Evolutionary conservation across 2,797 vertebrate genomes (phyloP).

Genomic region (Pitangus sulphuratus): DNA sequence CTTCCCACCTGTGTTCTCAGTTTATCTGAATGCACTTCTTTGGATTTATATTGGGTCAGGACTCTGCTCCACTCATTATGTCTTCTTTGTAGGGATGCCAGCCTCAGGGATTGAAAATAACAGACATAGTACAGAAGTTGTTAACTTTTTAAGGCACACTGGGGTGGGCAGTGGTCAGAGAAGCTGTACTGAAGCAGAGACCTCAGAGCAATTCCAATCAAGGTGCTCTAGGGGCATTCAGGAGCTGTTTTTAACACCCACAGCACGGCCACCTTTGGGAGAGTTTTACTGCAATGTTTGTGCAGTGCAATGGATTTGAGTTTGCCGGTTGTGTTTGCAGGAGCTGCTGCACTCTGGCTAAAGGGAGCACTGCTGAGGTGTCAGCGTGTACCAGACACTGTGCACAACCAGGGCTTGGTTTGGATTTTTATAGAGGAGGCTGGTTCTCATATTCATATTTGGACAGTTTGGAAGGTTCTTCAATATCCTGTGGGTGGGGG

Average conservation of each 20-base stretch:
- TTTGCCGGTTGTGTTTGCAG: neutral
- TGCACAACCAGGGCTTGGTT: neutral
- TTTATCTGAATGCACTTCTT: neutral
- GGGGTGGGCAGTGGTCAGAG: neutral
- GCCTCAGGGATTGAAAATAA: neutral
- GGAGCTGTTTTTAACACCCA: neutral
- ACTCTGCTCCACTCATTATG: neutral
- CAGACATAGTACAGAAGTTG: neutral
- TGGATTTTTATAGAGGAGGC: neutral
- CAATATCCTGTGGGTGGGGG: neutral
- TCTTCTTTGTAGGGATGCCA: neutral
- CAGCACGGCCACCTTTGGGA: neutral
- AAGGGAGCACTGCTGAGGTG: neutral
- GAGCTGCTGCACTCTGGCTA: neutral
- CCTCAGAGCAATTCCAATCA: fast-evolving
- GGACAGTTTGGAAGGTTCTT: neutral
- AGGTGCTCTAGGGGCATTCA: neutral
- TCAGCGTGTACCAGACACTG: neutral
- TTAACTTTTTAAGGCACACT: neutral
- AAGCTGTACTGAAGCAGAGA: neutral
- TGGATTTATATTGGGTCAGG: neutral
- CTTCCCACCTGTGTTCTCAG: neutral
- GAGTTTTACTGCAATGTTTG: neutral
- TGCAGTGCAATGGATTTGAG: neutral
- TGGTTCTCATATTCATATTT: neutral